phyloP scores from a whole-genome alignment of 1,140 invertebrate genomes.

The Diprion similis region DNA sequence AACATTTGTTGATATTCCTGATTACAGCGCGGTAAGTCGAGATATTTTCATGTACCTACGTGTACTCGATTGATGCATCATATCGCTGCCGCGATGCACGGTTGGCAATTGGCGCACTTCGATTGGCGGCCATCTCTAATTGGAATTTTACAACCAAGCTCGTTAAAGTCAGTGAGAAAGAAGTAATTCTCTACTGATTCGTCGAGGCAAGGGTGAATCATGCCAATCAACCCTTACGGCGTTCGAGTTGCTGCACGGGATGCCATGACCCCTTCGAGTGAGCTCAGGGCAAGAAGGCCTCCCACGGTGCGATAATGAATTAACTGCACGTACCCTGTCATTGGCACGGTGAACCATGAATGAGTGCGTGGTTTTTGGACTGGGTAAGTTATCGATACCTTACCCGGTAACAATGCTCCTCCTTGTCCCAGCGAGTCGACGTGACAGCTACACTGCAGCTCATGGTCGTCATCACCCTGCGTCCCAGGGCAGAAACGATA shows the following conservation, averaged over 20 bases:
- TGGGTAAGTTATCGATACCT: not conserved
- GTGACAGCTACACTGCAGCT: not conserved
- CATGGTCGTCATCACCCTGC: not conserved
- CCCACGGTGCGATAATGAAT: conserved; percentile 48
- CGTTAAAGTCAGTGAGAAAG: conserved; percentile 32
- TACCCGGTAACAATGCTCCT: not conserved
- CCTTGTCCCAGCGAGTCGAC: not conserved
- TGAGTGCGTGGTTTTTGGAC: conserved; percentile 39
- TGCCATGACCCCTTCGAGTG: conserved; percentile 24
- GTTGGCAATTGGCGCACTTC: no score
- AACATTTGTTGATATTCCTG: no score
- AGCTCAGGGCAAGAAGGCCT: conserved; percentile 27
- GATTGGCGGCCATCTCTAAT: conserved; percentile 33
- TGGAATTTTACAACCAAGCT: conserved; percentile 41
- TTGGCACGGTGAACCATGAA: conserved; percentile 31
- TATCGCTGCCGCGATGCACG: no score
- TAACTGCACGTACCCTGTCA: conserved; percentile 46
- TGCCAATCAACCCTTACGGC: conserved; percentile 42
- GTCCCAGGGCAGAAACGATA: no score
- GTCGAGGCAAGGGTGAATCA: conserved; percentile 44
- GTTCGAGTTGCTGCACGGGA: conserved; percentile 26
- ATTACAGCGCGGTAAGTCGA: no score
- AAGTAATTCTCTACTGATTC: conserved; percentile 43
- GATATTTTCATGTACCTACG: no score
- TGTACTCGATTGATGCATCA: no score